A percentile compares a stretch with the other conserved stretches of the same genome.
Conservation (phyloP, 2,797 vertebrate species). For the Euphonia xanthogaster region DNA sequence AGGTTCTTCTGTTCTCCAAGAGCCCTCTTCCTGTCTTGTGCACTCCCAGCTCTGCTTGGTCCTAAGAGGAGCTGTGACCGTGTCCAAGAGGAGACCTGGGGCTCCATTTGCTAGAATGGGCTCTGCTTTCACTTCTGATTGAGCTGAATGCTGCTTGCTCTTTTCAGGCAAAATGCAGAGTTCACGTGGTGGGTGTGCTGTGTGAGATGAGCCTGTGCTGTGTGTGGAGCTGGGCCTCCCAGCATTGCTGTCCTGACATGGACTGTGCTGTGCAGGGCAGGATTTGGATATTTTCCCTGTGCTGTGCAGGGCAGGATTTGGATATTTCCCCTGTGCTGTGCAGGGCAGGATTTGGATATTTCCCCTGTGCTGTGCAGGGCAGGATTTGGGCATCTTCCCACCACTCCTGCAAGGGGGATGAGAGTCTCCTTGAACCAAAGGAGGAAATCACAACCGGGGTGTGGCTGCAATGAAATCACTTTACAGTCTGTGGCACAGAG, state of each 20-base stretch:
- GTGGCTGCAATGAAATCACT: not conserved
- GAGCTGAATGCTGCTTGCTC: constrained; percentile 2
- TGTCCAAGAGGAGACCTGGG: constrained; percentile 8
- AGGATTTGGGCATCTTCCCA: not conserved
- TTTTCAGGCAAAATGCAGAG: not conserved
- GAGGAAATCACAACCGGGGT: not conserved
- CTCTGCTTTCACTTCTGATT: constrained; percentile 24
- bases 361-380: accelerated
- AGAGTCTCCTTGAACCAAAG: not conserved
- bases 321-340: accelerated
- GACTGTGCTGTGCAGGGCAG: not conserved
- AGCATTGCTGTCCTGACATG: not conserved
- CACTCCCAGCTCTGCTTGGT: constrained; percentile 31
- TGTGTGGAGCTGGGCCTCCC: not conserved
- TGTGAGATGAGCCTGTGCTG: not conserved
- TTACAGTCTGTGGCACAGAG: not conserved
- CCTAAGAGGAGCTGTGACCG: not conserved
- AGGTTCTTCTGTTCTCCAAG: constrained; percentile 63
- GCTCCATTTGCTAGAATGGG: not conserved
- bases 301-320: no score
- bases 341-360: no score
- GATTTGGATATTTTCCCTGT: accelerated
- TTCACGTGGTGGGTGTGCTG: constrained; percentile 1
- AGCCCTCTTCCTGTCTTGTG: constrained; percentile 36
- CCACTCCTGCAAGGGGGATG: accelerated